phyloP scores from a whole-genome alignment of 2,113 vertebrate species.

The Jaculus jaculus region DNA sequence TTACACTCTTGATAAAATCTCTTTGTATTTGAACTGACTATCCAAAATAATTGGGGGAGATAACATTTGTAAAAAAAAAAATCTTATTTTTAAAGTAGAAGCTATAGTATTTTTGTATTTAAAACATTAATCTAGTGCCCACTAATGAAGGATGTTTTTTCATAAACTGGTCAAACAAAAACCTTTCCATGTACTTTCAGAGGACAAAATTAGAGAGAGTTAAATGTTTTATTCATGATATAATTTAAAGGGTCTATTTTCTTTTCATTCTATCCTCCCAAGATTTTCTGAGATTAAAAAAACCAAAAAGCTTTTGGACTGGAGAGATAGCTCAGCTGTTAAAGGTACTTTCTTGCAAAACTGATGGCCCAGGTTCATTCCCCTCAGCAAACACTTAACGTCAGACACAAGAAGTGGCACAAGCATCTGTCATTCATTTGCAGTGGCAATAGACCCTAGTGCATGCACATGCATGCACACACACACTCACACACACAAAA shows the following conservation, averaged over 20 bases:
- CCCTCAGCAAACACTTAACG: too few relatives aligned
- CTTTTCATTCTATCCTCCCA: not conserved
- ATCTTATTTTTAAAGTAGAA: conserved; percentile 62
- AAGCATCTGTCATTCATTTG: too few relatives aligned
- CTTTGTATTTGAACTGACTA: conserved; percentile 50
- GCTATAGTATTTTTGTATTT: not conserved
- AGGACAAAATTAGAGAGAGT: conserved; percentile 48
- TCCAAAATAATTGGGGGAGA: conserved; percentile 39
- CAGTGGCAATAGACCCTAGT: too few relatives aligned
- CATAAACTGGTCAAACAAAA: conserved; percentile 72
- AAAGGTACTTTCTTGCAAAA: too few relatives aligned
- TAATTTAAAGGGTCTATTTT: conserved; percentile 38
- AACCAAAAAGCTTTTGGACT: too few relatives aligned
- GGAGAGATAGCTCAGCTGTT: too few relatives aligned
- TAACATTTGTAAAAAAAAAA: conserved; percentile 1
- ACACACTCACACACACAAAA: too few relatives aligned
- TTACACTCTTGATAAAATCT: conserved; percentile 50
- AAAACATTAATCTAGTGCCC: conserved; percentile 66
- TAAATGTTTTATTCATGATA: conserved; percentile 12
- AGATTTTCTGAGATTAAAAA: not conserved
- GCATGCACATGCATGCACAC: too few relatives aligned
- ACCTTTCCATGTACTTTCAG: conserved; percentile 61
- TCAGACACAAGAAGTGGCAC: too few relatives aligned
- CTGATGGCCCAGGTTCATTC: too few relatives aligned
- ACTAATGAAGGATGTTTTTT: conserved; percentile 65